Evolutionary conservation across 2,888 invertebrate species (phyloP).

Genomic region (Amphiduros pacificus): DNA sequence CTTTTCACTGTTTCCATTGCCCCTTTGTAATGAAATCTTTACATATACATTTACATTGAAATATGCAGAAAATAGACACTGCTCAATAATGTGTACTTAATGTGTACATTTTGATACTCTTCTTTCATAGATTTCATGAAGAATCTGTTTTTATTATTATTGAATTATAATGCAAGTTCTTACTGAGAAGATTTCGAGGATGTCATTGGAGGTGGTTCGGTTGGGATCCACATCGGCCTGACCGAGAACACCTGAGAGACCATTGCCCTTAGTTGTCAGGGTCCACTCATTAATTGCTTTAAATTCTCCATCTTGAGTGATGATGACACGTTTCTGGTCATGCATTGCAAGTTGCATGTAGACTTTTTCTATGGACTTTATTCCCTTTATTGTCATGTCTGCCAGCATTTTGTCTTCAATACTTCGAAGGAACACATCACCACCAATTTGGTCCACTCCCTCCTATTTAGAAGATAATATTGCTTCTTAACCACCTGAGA

Average conservation of each 20-base stretch:
- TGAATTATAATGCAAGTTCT: too few species aligned
- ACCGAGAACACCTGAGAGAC: constrained; percentile 92
- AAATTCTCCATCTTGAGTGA: constrained; percentile 97
- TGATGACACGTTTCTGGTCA: constrained; percentile 94
- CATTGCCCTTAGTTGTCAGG: constrained; percentile 98
- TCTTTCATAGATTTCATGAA: too few species aligned
- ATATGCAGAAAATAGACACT: too few species aligned
- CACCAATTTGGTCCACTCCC: constrained; percentile 96
- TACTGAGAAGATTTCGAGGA: constrained; percentile 95
- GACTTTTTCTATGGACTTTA: constrained; percentile 75
- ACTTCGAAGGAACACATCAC: constrained; percentile 97
- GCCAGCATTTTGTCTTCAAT: constrained; percentile 99
- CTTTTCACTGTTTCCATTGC: too few species aligned
- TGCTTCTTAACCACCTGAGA: too few species aligned
- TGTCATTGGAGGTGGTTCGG: constrained; percentile 97
- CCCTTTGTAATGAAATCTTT: constrained; percentile 33
- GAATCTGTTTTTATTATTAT: too few species aligned
- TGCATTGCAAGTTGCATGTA: constrained; percentile 99
- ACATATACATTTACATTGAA: too few species aligned
- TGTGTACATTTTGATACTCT: too few species aligned
- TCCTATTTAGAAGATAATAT: too few species aligned
- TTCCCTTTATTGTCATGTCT: constrained; percentile 98
- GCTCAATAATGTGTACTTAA: too few species aligned
- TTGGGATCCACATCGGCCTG: constrained; percentile 97
- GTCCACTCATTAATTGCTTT: constrained; percentile 99